Conservation (phyloP, 2,797 vertebrate genomes). For the Geotrypetes seraphini region DNA sequence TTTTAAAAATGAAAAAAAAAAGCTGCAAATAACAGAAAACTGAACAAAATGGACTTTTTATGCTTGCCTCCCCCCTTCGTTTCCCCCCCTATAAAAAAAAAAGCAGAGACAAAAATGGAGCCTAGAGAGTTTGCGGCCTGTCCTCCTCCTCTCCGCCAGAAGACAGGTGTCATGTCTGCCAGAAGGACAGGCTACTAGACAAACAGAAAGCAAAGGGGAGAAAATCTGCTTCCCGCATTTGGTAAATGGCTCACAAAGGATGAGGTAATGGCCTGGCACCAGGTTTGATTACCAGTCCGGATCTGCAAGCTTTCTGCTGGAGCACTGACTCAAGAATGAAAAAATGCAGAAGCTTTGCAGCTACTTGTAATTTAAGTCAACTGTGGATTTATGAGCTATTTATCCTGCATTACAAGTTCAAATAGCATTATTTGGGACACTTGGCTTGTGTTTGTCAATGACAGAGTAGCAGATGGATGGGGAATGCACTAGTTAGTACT, state of each 20-base stretch:
- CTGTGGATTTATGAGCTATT: neutral
- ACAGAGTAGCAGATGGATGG: neutral
- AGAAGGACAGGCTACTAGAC: no score
- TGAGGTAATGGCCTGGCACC: constrained; percentile 38
- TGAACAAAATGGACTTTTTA: no score
- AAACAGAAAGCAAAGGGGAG: neutral
- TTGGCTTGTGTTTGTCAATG: neutral
- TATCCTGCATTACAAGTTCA: neutral
- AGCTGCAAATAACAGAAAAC: no score
- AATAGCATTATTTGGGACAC: neutral
- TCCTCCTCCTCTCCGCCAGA: no score
- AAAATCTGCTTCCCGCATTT: neutral
- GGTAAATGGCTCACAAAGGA: constrained; percentile 15
- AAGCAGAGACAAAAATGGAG: no score
- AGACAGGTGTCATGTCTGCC: no score
- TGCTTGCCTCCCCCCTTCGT: no score
- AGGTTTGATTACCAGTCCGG: neutral
- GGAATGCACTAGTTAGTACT: neutral
- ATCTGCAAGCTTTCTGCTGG: constrained; percentile 8
- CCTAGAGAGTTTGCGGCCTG: no score
- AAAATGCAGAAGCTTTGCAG: constrained; percentile 12
- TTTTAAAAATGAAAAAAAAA: no score
- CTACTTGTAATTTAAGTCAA: constrained; percentile 4
- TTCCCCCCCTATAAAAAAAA: no score
- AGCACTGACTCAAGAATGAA: constrained; percentile 18